phyloP scores from a whole-genome alignment of 2,888 invertebrate genomes.

The Apotomis turbidana region DNA sequence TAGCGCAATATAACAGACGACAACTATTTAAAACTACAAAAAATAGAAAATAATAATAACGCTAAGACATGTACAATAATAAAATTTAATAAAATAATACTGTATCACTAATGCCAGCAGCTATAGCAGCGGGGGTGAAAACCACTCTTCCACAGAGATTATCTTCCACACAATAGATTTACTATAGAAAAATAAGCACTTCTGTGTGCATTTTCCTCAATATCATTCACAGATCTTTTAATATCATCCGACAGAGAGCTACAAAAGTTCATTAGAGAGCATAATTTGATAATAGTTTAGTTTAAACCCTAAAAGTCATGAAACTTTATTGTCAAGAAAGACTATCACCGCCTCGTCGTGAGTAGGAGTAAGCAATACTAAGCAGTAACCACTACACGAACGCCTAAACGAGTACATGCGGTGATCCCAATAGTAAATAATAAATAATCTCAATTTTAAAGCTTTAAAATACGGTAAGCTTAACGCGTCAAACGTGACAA shows the following conservation, averaged over 20 bases:
- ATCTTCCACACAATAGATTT: conserved; percentile 32
- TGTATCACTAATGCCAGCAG: conserved; percentile 77
- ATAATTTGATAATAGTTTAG: conserved; percentile 52
- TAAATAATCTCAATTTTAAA: conserved; percentile 83
- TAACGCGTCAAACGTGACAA: conserved; percentile 53
- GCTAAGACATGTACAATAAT: conserved; percentile 77
- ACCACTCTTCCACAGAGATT: conserved; percentile 38
- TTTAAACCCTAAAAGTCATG: conserved; percentile 56
- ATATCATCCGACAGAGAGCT: conserved; percentile 64
- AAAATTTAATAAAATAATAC: conserved; percentile 80
- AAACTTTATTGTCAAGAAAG: conserved; percentile 71
- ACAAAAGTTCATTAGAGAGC: conserved; percentile 69
- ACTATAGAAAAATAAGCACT: conserved; percentile 56
- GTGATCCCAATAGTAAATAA: conserved; percentile 69
- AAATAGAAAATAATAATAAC: conserved; percentile 65
- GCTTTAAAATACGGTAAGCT: conserved; percentile 75
- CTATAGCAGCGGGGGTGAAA: conserved; percentile 65
- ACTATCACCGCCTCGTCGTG: conserved; percentile 54
- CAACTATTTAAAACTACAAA: conserved; percentile 68
- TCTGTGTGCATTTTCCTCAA: conserved; percentile 46
- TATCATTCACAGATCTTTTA: conserved; percentile 50
- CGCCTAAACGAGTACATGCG: conserved; percentile 51
- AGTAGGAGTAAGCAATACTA: conserved; percentile 50
- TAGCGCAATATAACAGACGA: conserved; percentile 57
- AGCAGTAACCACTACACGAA: conserved; percentile 55